Base-by-base conservation (phyloP, 2,888 invertebrate species). In the Diarsia mendica region DNA sequence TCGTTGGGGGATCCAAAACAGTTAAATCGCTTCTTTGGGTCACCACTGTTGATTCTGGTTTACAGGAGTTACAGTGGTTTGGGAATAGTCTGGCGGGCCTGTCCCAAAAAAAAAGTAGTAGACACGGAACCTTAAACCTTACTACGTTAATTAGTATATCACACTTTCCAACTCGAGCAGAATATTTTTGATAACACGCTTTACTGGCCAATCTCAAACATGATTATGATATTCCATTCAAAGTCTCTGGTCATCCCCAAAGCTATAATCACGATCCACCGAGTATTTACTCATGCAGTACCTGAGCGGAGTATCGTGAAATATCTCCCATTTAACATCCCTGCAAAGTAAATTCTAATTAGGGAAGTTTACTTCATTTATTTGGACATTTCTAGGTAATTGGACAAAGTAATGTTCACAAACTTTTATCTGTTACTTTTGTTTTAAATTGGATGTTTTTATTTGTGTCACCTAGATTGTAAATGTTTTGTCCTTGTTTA, bases 271-370 rank as follows among this genome's bases (percentile, higher is more conserved):
- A 71, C 63, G 44, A 13, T 49, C 6, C 33, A 39, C 69, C 18
- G 49, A 80, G 23, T 69, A 39, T 69, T 75, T 58, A 81, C 46
- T n/a, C 8, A n/a, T n/a, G n/a, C n/a, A 33, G 67, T 64, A 53
- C 63, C 55, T 55, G 8, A 39, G 33, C 39, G 23, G 46, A 10
- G 20, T 48, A 64, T 70, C 82, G 60, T 46, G 58, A 70, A 74
- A 74, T 78, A 66, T 61, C 39, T 71, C 81, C 82, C 61, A 78
- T 77, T 75, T 70, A 70, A 81, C 69, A 70, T 70, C 44, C 67
- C 67, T 73, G 58, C 48, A 51, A 74, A 82, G 74, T 75, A 79
- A 84, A 85, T 82, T 84, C 82, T 84, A 82, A 84, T 84, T 85
- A 79, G 60, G 46, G 66, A 85, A 82, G 67, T 84, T 84, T 74